Conservation (phyloP, 1,140 invertebrate genomes). For the Drosophila repleta region DNA sequence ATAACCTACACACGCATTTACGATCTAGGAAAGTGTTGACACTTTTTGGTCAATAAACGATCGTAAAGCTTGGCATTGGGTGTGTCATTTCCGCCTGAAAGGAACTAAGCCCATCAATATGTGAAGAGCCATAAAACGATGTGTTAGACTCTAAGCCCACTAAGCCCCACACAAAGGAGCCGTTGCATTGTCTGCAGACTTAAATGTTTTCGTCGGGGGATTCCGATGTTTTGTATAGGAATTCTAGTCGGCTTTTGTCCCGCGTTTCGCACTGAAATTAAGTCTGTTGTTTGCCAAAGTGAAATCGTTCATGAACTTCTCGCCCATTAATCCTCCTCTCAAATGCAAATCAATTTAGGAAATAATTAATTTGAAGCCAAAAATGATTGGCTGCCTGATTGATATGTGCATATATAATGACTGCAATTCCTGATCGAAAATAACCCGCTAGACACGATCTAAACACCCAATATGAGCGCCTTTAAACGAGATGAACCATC, state of each 20-base stretch:
- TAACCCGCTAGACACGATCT: neutral
- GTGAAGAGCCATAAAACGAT: conserved; percentile 40
- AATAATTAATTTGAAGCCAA: conserved; percentile 23
- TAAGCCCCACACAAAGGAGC: conserved; percentile 52
- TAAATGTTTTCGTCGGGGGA: conserved; percentile 38
- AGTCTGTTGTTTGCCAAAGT: conserved; percentile 16
- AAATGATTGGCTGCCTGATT: neutral
- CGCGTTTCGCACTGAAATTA: conserved; percentile 29
- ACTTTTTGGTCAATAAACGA: conserved; percentile 68
- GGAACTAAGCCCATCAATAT: conserved; percentile 50
- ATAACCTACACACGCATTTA: conserved; percentile 58
- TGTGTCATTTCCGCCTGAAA: conserved; percentile 65
- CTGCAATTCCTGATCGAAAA: neutral
- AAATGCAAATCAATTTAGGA: conserved; percentile 20
- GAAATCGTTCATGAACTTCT: conserved; percentile 43
- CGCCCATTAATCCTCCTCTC: conserved; percentile 6
- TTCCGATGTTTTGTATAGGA: conserved; percentile 16
- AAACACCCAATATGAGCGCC: neutral
- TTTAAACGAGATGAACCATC: conserved; percentile 4
- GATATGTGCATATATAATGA: conserved; percentile 6
- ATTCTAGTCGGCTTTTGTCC: conserved; percentile 13
- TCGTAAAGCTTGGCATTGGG: conserved; percentile 59
- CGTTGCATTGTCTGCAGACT: conserved; percentile 53
- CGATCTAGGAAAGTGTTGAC: conserved; percentile 66
- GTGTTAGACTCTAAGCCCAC: conserved; percentile 45